Conservation (phyloP, 2,888 invertebrate genomes). For the Dexiosoma caninum region DNA sequence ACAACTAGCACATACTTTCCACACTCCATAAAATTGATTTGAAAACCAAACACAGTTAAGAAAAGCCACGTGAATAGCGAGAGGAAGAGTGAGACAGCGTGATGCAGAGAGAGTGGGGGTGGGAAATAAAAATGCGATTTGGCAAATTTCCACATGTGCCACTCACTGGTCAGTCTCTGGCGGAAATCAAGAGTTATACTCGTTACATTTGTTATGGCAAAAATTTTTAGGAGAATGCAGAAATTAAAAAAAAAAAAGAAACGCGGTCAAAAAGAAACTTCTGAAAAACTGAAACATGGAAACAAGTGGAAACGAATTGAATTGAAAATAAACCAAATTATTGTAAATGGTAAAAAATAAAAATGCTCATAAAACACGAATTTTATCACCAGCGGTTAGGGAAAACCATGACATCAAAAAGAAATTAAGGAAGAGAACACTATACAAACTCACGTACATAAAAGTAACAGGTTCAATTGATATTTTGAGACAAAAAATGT, state of each 20-base stretch:
- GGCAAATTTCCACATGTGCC: constrained; percentile 54
- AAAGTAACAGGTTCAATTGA: too few relatives aligned
- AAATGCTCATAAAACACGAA: constrained; percentile 29
- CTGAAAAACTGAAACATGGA: not conserved
- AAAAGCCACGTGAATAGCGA: too few relatives aligned
- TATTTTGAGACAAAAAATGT: too few relatives aligned
- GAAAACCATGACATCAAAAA: not conserved
- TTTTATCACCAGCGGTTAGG: constrained; percentile 2
- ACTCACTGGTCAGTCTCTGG: constrained; percentile 31
- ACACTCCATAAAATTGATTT: constrained; percentile 44
- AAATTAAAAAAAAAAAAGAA: not conserved
- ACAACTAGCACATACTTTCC: constrained; percentile 26
- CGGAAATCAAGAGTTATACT: constrained; percentile 42
- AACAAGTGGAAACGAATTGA: constrained; percentile 31
- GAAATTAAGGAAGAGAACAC: too few relatives aligned
- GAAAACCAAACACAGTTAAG: not conserved
- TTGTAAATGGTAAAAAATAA: constrained; percentile 28
- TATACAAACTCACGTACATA: too few relatives aligned
- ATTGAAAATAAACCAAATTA: constrained; percentile 40
- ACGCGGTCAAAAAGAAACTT: not conserved
- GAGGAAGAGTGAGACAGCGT: too few relatives aligned
- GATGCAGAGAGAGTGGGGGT: not conserved
- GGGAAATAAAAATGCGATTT: constrained; percentile 22
- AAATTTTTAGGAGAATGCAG: not conserved
- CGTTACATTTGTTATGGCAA: constrained; percentile 32